These are phyloP conservation scores for Cheilosia vulpina DNA, from an alignment of 2,888 invertebrate genomes.

Conservation along the genomic window DNA sequence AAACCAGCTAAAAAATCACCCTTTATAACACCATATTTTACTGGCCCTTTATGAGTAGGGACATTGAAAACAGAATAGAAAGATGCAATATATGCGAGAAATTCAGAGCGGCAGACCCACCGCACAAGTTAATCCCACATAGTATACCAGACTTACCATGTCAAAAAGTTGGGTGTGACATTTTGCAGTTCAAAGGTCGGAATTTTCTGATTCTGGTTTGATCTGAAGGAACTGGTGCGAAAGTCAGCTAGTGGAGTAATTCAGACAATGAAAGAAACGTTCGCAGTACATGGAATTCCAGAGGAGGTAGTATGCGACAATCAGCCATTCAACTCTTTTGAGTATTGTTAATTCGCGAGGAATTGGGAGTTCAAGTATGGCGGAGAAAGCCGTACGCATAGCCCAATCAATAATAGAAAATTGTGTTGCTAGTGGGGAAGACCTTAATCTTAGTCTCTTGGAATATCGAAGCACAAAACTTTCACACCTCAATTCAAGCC, in stretches of 20 bases:
- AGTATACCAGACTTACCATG: conserved; percentile 9
- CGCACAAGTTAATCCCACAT: conserved; percentile 1
- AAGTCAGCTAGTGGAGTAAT: conserved; percentile 11
- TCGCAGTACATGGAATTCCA: conserved; percentile 19
- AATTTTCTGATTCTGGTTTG: conserved; percentile 26
- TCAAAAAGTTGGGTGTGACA: conserved; percentile 3
- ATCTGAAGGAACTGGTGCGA: conserved; percentile 1
- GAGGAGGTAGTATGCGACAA: conserved; percentile 20
- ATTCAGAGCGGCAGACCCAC: conserved; percentile 4
- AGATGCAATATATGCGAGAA: conserved; percentile 6
- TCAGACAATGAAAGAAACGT: conserved; percentile 12
- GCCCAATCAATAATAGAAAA: conserved; percentile 24
- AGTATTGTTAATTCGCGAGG: conserved; percentile 46
- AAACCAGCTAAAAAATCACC: too few relatives aligned
- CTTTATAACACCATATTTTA: too few relatives aligned
- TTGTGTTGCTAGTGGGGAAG: not conserved
- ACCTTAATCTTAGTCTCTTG: not conserved
- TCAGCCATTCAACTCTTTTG: not conserved
- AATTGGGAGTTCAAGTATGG: conserved; percentile 19
- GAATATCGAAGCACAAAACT: conserved; percentile 14
- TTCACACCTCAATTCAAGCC: not conserved
- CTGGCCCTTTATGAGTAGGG: not conserved
- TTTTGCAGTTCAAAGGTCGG: conserved; percentile 11
- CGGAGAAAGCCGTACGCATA: conserved; percentile 23
- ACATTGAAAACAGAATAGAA: conserved; percentile 2